These are phyloP conservation scores for Ceyx erithaca DNA, from an alignment of 2,797 vertebrate genomes.

Conservation along the genomic window DNA sequence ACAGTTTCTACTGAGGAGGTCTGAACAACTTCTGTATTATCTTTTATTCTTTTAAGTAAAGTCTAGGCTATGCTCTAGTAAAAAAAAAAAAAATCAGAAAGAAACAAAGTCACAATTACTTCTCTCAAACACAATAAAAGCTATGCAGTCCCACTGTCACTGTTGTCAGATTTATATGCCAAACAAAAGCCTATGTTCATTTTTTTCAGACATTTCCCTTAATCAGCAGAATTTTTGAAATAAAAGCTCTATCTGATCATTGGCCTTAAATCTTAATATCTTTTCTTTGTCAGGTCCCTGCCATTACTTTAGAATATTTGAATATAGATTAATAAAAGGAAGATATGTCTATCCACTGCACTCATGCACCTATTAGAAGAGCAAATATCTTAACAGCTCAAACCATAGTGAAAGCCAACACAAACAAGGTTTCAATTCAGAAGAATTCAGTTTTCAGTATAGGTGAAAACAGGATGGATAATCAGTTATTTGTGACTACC, in stretches of 20 bases:
- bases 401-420: background rate
- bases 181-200: background rate
- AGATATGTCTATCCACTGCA: background rate
- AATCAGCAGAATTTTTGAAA: constrained; percentile 1
- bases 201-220: background rate
- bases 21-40: background rate
- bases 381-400: background rate
- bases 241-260: background rate
- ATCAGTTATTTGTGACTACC: constrained; percentile 10
- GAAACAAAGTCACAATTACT: background rate
- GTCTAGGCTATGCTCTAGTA: background rate
- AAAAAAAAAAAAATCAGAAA: background rate
- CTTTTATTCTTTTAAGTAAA: background rate
- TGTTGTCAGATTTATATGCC: background rate
- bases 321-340: constrained; percentile 7
- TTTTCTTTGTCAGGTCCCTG: background rate
- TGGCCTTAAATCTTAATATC: constrained; percentile 8
- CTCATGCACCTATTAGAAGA: constrained; percentile 4
- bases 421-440: background rate
- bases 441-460: background rate
- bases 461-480: background rate
- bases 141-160: background rate
- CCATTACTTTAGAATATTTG: constrained; percentile 5
- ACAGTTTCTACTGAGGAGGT: background rate
- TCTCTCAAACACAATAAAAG: background rate